Evolutionary conservation across 2,888 invertebrate genomes (phyloP), one percentile per base, ranked within the genome.

Genomic region (Xestia ashworthii): DNA sequence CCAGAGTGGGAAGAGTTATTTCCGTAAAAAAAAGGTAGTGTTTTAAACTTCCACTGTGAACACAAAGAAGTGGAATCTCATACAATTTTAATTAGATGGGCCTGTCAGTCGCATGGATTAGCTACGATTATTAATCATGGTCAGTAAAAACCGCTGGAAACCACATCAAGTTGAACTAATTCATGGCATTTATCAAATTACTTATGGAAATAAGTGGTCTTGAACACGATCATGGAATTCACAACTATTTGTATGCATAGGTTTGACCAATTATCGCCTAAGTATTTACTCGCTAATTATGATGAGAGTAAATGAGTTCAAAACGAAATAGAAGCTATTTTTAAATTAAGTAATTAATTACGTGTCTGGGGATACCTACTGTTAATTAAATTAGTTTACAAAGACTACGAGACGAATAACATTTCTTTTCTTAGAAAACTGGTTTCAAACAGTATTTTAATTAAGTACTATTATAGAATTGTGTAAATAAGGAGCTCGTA

Each of bases 11-110:
- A 32, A 2, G 3, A 32, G 32, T 32, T 32, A 32, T 32, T 32
- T 32, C 32, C 32, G 32, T 32, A 32, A 32, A 32, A 32, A 32
- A 32, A 32, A 3, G 32, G 32, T 32, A 2, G 60, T 32, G 41
- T 25, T 70, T 70, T 12, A 50, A 70, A 71, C 44, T 68, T 25
- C 1, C 41, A 53, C n/a, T 32, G 19, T 46, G 66, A 46, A 66
- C 19, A 48, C 12, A 50, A 19, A 41, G 19, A 25, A 46, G 16
- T 70, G 14, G n/a, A 71, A 48, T 22, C 41, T 65, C 58, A 64
- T 67, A 77, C 48, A 75, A 74, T 58, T 66, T 74, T 58, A 77
- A 80, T 80, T 83, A 66, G 74, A 19, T 19, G 74, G 67, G 71
- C 68, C 41, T 77, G 75, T 74, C 74, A 70, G 25, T 64, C 25